These are phyloP conservation scores for Teleogryllus oceanicus DNA, from an alignment of 2,888 invertebrate genomes.

Conservation along the genomic window DNA sequence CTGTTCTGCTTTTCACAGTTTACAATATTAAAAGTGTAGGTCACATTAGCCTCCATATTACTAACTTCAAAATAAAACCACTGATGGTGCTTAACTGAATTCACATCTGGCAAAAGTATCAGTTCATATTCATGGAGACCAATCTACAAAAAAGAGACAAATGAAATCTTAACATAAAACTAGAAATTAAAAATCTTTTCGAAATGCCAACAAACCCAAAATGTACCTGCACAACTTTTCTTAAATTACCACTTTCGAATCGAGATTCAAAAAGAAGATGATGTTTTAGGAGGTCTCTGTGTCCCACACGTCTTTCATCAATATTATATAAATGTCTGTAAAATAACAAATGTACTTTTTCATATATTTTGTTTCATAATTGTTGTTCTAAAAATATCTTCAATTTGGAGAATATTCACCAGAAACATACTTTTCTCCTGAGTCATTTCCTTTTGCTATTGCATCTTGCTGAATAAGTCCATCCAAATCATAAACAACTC, in stretches of 20 bases:
- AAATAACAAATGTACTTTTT: background rate
- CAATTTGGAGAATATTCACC: too few species aligned
- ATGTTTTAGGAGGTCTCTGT: conserved; percentile 48
- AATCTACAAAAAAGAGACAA: conserved; percentile 53
- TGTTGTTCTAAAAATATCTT: background rate
- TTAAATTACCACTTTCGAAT: conserved; percentile 81
- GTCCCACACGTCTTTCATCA: conserved; percentile 53
- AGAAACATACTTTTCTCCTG: conserved; percentile 20
- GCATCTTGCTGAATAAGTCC: conserved; percentile 43
- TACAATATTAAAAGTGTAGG: conserved; percentile 80
- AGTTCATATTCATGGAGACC: conserved; percentile 76
- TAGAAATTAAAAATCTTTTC: conserved; percentile 38
- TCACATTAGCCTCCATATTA: conserved; percentile 65
- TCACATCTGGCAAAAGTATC: conserved; percentile 77
- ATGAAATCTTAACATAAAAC: background rate
- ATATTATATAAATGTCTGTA: conserved; percentile 51
- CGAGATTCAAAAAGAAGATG: conserved; percentile 73
- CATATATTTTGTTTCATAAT: background rate
- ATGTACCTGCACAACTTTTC: conserved; percentile 73
- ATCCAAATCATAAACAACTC: conserved; percentile 70
- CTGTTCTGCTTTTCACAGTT: conserved; percentile 85
- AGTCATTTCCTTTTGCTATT: background rate
- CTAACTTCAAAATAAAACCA: conserved; percentile 90
- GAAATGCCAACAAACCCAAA: conserved; percentile 30
- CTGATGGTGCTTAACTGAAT: conserved; percentile 73